A percentile compares a stretch with the other conserved stretches of the same genome.
These are phyloP conservation scores for Halcyon badia DNA, from an alignment of 2,797 vertebrate species.

Conservation along the genomic window DNA sequence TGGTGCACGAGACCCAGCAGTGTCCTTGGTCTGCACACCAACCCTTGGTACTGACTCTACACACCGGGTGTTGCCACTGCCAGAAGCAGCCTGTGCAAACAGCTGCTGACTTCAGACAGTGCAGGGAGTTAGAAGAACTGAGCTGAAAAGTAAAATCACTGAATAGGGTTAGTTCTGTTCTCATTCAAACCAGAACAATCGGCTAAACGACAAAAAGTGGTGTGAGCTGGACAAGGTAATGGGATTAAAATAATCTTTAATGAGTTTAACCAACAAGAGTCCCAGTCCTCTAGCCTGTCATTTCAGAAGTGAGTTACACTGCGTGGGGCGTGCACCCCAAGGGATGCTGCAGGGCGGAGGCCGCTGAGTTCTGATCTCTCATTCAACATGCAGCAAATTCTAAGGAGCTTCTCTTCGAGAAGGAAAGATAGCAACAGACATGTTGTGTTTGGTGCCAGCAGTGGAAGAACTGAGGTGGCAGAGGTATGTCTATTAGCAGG, in stretches of 20 bases:
- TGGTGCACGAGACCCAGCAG: too few species aligned
- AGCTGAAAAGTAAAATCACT: too few species aligned
- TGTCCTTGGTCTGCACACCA: too few species aligned
- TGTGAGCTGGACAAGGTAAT: neutral
- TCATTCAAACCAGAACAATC: too few species aligned
- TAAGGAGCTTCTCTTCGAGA: neutral
- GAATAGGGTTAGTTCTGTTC: too few species aligned
- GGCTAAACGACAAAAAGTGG: neutral
- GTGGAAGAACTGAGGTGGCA: neutral
- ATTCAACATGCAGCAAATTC: fast-evolving
- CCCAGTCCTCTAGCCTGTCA: neutral
- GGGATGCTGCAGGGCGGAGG: neutral
- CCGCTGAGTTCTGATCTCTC: neutral
- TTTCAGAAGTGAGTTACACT: fast-evolving
- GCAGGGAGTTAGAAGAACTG: too few species aligned
- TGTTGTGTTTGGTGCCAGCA: neutral
- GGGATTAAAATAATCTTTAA: neutral
- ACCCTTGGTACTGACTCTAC: too few species aligned
- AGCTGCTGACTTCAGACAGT: too few species aligned
- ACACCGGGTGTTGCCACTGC: too few species aligned
- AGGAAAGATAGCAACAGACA: neutral
- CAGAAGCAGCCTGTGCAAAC: too few species aligned
- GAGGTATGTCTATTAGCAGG: neutral
- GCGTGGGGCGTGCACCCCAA: fast-evolving
- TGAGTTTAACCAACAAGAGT: neutral